Conservation (phyloP, 2,888 invertebrate genomes). For the Gastrophysa polygoni region DNA sequence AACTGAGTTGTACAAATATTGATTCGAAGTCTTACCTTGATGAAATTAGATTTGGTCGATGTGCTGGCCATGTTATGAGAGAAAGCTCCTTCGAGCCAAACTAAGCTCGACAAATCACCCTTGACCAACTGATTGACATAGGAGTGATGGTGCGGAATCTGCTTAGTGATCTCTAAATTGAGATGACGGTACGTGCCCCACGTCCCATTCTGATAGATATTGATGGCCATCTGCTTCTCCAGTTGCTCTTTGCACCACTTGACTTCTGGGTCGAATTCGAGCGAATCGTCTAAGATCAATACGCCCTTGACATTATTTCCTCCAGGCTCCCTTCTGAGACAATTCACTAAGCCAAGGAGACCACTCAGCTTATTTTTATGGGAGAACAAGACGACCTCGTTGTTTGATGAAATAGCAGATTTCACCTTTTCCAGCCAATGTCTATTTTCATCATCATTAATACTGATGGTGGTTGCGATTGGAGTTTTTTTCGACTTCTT, state of each 20-base stretch:
- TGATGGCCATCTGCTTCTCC: slow-evolving; percentile 76
- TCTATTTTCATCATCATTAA: neutral
- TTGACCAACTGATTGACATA: slow-evolving; percentile 78
- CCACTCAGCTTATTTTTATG: slow-evolving; percentile 76
- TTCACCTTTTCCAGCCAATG: neutral
- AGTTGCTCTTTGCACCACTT: slow-evolving; percentile 69
- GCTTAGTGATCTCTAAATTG: slow-evolving; percentile 61
- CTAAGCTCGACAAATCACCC: slow-evolving; percentile 84
- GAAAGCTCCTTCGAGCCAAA: neutral
- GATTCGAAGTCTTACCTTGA: too few species aligned
- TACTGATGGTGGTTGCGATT: neutral
- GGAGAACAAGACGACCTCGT: slow-evolving; percentile 63
- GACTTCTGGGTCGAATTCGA: slow-evolving; percentile 64
- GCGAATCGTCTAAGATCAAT: slow-evolving; percentile 64
- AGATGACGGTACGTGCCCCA: slow-evolving; percentile 81
- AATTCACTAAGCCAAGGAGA: slow-evolving; percentile 77
- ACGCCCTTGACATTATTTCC: slow-evolving; percentile 57
- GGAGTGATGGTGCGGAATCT: slow-evolving; percentile 65
- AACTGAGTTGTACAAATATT: too few species aligned
- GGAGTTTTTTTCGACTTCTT: slow-evolving; percentile 3
- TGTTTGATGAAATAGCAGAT: neutral
- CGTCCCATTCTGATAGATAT: slow-evolving; percentile 69
- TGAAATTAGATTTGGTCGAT: neutral
- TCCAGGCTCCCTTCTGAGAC: slow-evolving; percentile 67
- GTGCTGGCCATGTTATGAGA: neutral